phyloP scores from a whole-genome alignment of 2,797 vertebrate species.

The Anomalospiza imberbis region DNA sequence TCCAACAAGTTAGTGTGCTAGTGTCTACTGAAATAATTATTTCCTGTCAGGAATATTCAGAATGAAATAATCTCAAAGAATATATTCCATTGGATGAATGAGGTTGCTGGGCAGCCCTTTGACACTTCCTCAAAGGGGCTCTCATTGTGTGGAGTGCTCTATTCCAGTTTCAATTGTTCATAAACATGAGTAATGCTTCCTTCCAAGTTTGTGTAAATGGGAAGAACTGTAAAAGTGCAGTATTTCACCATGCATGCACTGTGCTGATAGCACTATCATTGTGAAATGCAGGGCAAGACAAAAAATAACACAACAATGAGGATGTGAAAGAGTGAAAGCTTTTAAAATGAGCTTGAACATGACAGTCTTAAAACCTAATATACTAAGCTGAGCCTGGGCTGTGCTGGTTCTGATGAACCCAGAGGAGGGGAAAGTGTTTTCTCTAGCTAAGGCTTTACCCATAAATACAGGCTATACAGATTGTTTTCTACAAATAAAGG shows the following conservation, averaged over 20 bases:
- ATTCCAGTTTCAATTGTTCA: slow-evolving; percentile 8
- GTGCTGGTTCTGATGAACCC: neutral
- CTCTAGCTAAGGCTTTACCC: neutral
- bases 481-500: neutral
- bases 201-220: neutral
- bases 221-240: neutral
- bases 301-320: neutral
- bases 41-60: slow-evolving; percentile 61
- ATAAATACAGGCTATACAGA: neutral
- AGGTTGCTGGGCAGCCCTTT: neutral
- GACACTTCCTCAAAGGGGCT: slow-evolving; percentile 42
- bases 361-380: neutral
- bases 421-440: neutral
- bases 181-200: slow-evolving; percentile 28
- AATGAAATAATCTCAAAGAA: slow-evolving; percentile 70
- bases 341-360: neutral
- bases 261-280: neutral
- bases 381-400: neutral
- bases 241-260: neutral
- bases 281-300: neutral
- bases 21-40: slow-evolving; percentile 72
- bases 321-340: neutral
- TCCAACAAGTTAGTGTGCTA: slow-evolving; percentile 55
- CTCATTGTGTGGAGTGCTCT: neutral
- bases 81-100: slow-evolving; percentile 53